These are phyloP conservation scores for Diplodus puntazzo DNA, from an alignment of 2,797 vertebrate species.

Conservation along the genomic window DNA sequence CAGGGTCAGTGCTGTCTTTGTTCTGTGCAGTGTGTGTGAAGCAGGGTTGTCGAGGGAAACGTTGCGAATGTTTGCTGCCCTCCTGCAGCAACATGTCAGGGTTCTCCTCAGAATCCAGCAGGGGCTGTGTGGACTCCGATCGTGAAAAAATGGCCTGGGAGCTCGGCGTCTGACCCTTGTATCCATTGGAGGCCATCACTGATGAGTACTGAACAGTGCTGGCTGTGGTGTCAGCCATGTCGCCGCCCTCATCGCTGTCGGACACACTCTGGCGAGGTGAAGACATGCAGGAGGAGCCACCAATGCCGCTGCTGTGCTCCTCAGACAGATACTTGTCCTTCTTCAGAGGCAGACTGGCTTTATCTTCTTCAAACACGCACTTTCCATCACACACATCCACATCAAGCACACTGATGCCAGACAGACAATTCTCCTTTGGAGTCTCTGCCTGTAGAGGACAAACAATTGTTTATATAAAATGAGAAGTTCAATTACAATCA, in stretches of 20 bases:
- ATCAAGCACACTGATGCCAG: conserved; percentile 92
- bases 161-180: conserved; percentile 92
- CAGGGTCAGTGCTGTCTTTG: conserved; percentile 32
- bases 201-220: conserved; percentile 96
- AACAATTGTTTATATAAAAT: conserved; percentile 1
- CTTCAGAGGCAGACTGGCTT: conserved; percentile 88
- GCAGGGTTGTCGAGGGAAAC: conserved; percentile 75
- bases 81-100: conserved; percentile 79
- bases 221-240: conserved; percentile 91
- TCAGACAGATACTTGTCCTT: conserved; percentile 94
- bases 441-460: conserved; percentile 85
- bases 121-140: conserved; percentile 96
- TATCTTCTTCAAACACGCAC: conserved; percentile 89
- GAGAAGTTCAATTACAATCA: background rate
- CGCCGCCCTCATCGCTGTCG: conserved; percentile 90
- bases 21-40: conserved; percentile 58
- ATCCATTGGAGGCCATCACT: conserved; percentile 91
- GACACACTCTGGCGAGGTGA: conserved; percentile 96
- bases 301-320: conserved; percentile 98
- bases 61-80: conserved; percentile 63
- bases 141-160: conserved; percentile 88
- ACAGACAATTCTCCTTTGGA: conserved; percentile 89
- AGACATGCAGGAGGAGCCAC: conserved; percentile 97
- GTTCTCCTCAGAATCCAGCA: conserved; percentile 93
- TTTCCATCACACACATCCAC: conserved; percentile 89